These are phyloP conservation scores for Dimorphilus gyrociliatus DNA, from an alignment of 2,888 invertebrate species.

Conservation along the genomic window DNA sequence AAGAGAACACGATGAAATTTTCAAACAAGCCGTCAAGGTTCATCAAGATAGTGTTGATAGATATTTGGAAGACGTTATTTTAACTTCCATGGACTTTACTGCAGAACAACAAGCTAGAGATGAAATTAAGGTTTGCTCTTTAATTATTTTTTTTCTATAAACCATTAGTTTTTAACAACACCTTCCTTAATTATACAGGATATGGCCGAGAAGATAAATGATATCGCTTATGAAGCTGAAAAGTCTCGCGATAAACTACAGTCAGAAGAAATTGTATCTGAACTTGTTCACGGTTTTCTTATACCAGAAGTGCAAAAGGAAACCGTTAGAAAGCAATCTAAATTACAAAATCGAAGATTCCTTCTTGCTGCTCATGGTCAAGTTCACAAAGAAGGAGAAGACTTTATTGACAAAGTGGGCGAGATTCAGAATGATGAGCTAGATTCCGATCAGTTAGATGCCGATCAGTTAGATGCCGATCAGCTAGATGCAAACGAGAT, in stretches of 20 bases:
- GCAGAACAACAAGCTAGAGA: constrained; percentile 44
- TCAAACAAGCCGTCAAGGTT: constrained; percentile 50
- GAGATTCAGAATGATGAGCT: neutral
- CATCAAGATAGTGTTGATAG: constrained; percentile 47
- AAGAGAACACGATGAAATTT: constrained; percentile 61
- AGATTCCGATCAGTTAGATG: too few species aligned
- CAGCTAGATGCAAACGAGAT: too few species aligned
- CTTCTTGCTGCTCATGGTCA: constrained; percentile 33
- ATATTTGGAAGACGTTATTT: constrained; percentile 49
- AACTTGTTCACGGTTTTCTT: constrained; percentile 39
- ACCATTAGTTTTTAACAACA: too few species aligned
- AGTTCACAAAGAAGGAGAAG: constrained; percentile 22
- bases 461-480: too few species aligned
- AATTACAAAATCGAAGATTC: constrained; percentile 22
- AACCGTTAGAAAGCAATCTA: constrained; percentile 28
- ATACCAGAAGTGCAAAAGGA: constrained; percentile 37
- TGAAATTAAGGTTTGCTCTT: too few species aligned
- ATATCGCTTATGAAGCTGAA: constrained; percentile 40
- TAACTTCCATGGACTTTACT: constrained; percentile 45
- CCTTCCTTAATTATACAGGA: too few species aligned
- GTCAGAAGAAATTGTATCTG: constrained; percentile 39
- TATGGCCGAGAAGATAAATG: constrained; percentile 46
- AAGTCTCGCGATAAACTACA: constrained; percentile 29
- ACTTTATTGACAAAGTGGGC: constrained; percentile 13
- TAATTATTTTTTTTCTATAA: too few species aligned